phyloP scores from a whole-genome alignment of 2,888 invertebrate species.

The Branchellion lobata region DNA sequence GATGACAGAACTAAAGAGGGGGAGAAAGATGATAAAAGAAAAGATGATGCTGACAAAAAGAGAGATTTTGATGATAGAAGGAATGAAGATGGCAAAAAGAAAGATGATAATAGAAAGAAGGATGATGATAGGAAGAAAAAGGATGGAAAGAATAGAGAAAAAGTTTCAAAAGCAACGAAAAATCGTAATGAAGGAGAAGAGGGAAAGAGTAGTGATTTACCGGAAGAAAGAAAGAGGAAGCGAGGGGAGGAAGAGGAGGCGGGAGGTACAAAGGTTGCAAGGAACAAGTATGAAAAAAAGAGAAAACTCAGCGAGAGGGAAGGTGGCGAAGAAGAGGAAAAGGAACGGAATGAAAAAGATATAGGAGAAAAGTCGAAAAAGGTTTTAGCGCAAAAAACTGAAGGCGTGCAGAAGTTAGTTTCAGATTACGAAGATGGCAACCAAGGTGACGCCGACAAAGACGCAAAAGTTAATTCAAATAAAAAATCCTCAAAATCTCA shows the following conservation, averaged over 20 bases:
- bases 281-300: not conserved
- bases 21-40: not conserved
- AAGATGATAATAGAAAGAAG: not conserved
- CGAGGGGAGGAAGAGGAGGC: not conserved
- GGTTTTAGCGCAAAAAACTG: not conserved
- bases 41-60: not conserved
- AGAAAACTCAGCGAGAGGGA: not conserved
- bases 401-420: not conserved
- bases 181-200: conserved; percentile 26
- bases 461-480: not conserved
- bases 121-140: not conserved
- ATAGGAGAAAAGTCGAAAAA: not conserved
- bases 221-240: conserved; percentile 14
- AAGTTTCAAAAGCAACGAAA: not conserved
- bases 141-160: not conserved
- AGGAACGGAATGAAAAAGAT: not conserved
- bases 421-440: not conserved
- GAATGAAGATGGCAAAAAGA: not conserved
- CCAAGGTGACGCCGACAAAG: not conserved
- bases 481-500: not conserved
- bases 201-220: not conserved
- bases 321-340: not conserved
- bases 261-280: not conserved
- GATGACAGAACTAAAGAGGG: too few species aligned
- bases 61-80: not conserved